phyloP scores from a whole-genome alignment of 2,113 vertebrate species.

The Macroglossus sobrinus region DNA sequence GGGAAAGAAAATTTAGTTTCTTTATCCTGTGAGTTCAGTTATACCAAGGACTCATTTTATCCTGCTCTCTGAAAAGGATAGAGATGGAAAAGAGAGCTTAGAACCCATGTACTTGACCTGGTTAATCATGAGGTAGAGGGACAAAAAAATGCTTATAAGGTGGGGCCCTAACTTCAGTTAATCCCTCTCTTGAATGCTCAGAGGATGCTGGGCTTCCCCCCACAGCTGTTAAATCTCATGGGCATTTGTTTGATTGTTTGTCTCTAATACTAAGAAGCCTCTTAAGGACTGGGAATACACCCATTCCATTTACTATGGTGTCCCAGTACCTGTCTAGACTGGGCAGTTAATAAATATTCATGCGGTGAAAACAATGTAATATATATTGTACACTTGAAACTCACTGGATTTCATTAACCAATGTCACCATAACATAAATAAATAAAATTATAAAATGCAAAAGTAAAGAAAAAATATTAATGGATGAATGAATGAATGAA shows the following conservation, averaged over 20 bases:
- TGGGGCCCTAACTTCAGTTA: neutral
- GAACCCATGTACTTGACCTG: neutral
- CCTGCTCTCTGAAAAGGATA: accelerated
- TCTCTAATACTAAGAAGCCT: neutral
- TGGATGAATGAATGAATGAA: neutral
- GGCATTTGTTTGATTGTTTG: too few species aligned
- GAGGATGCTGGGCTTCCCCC: neutral
- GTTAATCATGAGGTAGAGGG: neutral
- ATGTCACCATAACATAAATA: too few species aligned
- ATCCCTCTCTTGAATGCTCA: too few species aligned
- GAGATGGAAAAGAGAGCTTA: too few species aligned
- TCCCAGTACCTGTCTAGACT: neutral
- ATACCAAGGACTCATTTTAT: neutral
- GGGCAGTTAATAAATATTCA: neutral
- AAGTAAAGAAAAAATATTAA: neutral
- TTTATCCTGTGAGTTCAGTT: neutral
- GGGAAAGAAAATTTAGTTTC: neutral
- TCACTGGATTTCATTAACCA: too few species aligned
- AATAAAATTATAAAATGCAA: too few species aligned
- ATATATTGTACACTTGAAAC: too few species aligned
- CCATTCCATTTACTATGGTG: neutral
- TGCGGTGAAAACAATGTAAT: too few species aligned
- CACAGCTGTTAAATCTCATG: neutral
- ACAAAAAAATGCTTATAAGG: neutral
- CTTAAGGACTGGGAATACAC: neutral